Conservation (phyloP, 2,113 vertebrate genomes). For the Caracal caracal region DNA sequence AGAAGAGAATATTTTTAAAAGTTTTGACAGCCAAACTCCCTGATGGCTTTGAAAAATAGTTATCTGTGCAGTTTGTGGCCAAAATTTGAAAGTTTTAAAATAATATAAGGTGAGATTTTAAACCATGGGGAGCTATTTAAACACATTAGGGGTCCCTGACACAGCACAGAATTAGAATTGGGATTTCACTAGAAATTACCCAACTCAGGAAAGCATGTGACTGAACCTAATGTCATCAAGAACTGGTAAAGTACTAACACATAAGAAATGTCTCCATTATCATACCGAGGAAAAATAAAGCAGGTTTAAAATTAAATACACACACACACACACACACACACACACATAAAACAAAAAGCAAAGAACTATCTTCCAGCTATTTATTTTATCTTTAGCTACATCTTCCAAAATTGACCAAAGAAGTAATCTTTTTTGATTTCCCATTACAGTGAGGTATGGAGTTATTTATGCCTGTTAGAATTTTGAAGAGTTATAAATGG, state of each 20-base stretch:
- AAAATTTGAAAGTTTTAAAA: slow-evolving; percentile 6
- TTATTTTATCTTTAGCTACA: background rate
- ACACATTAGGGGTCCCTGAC: background rate
- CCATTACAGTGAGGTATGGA: background rate
- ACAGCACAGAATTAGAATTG: background rate
- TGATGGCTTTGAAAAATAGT: background rate
- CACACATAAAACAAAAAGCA: background rate
- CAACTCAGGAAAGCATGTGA: background rate
- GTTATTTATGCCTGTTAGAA: background rate
- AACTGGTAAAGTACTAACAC: background rate
- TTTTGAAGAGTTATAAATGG: slow-evolving; percentile 15
- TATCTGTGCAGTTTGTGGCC: background rate
- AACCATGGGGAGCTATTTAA: background rate
- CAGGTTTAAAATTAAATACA: background rate
- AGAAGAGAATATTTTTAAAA: background rate
- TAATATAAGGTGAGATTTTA: background rate
- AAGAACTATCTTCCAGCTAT: background rate
- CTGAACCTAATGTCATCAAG: background rate
- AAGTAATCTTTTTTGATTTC: background rate
- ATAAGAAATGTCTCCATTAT: background rate
- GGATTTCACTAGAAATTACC: slow-evolving; percentile 7
- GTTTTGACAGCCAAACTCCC: background rate
- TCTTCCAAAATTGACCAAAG: slow-evolving; percentile 33
- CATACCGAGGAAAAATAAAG: background rate
- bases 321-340: no score